Evolutionary conservation across 2,888 invertebrate genomes (phyloP).

Genomic region (Xanthorhoe designata): DNA sequence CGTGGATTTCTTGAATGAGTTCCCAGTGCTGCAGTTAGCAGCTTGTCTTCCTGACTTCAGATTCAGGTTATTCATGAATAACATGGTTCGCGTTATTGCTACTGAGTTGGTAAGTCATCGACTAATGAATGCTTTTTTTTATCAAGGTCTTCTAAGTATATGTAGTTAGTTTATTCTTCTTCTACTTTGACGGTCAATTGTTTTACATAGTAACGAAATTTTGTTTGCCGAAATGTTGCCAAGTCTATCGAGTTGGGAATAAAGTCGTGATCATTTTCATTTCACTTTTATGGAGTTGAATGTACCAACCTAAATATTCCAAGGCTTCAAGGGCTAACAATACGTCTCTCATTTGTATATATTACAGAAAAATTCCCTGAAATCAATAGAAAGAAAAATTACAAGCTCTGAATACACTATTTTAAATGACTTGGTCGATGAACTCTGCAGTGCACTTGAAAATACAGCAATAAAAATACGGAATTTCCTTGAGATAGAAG

Average conservation of each 20-base stretch:
- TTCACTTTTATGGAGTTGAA: too few species aligned
- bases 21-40: constrained; percentile 88
- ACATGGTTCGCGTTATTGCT: constrained; percentile 87
- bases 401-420: constrained; percentile 48
- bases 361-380: constrained; percentile 52
- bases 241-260: too few species aligned
- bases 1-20: constrained; percentile 81
- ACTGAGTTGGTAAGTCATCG: constrained; percentile 83
- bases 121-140: not conserved
- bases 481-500: constrained; percentile 60
- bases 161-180: too few species aligned
- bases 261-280: too few species aligned
- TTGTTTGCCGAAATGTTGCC: too few species aligned
- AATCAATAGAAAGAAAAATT: constrained; percentile 55
- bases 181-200: too few species aligned
- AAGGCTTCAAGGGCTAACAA: too few species aligned
- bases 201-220: too few species aligned
- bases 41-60: constrained; percentile 88
- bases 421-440: constrained; percentile 52
- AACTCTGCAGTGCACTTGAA: constrained; percentile 56
- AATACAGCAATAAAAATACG: constrained; percentile 55
- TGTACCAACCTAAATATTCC: too few species aligned
- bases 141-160: too few species aligned
- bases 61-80: constrained; percentile 88
- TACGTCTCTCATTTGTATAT: not conserved